A percentile compares a stretch with the other conserved stretches of the same genome.
phyloP scores from a whole-genome alignment of 2,797 vertebrate genomes.

The Remorina albescens region DNA sequence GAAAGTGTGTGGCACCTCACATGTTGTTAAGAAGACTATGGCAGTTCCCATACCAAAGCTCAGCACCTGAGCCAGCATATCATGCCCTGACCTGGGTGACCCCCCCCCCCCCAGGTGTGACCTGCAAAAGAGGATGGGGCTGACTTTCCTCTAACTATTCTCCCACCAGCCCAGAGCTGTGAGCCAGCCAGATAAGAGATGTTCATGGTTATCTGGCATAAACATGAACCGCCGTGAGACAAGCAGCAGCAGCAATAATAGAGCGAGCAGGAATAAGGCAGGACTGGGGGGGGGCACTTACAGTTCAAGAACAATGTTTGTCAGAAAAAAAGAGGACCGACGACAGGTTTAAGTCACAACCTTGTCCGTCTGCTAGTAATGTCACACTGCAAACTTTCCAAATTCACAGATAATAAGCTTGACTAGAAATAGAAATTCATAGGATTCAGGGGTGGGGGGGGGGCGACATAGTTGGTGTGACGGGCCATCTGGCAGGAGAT shows the following conservation, averaged over 20 bases:
- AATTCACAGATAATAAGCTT: constrained; percentile 42
- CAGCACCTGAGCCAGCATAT: constrained; percentile 48
- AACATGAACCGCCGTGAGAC: constrained; percentile 38
- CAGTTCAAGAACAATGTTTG: constrained; percentile 22
- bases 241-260: constrained; percentile 15
- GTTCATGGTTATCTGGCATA: constrained; percentile 65
- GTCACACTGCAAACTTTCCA: constrained; percentile 28
- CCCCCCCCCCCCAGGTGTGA: constrained; percentile 54
- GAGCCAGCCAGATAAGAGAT: constrained; percentile 71
- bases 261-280: constrained; percentile 1
- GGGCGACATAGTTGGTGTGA: constrained; percentile 6
- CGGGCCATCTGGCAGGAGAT: constrained; percentile 8
- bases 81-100: no score
- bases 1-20: constrained; percentile 29
- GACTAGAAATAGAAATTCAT: constrained; percentile 56
- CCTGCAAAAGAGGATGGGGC: constrained; percentile 36
- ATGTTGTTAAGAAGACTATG: constrained; percentile 10
- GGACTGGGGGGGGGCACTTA: constrained; percentile 21
- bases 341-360: constrained; percentile 12
- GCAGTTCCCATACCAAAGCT: constrained; percentile 14
- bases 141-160: constrained; percentile 37
- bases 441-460: background rate
- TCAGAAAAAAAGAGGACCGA: background rate
- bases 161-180: constrained; percentile 26
- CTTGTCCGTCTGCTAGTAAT: background rate